phyloP scores from a whole-genome alignment of 2,888 invertebrate species.

The Plebejus melissa region DNA sequence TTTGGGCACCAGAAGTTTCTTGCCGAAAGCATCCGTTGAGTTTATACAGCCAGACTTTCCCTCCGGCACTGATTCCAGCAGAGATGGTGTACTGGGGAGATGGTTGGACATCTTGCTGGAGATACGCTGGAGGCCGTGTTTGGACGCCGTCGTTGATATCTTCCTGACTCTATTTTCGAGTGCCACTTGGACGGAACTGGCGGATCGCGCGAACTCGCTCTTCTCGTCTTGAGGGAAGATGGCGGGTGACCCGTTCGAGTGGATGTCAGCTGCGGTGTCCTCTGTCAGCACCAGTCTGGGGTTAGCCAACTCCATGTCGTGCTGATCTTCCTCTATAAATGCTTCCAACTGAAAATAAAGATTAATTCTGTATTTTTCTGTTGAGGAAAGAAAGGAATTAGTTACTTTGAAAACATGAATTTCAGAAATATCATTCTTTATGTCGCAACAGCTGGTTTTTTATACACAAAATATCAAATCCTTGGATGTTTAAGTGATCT shows the following conservation, averaged over 20 bases:
- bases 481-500: background rate
- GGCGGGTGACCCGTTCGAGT: conserved; percentile 61
- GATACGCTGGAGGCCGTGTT: conserved; percentile 78
- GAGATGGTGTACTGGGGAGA: conserved; percentile 81
- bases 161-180: conserved; percentile 61
- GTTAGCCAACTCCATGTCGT: conserved; percentile 42
- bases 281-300: conserved; percentile 56
- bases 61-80: conserved; percentile 85
- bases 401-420: background rate
- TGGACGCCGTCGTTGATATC: conserved; percentile 59
- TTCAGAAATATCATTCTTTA: too few relatives aligned
- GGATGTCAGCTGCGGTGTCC: conserved; percentile 48
- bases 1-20: conserved; percentile 60
- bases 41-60: conserved; percentile 64
- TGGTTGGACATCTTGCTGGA: conserved; percentile 77
- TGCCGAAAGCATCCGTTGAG: conserved; percentile 62
- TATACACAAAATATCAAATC: too few relatives aligned
- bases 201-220: conserved; percentile 80
- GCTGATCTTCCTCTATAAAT: conserved; percentile 61
- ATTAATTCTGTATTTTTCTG: background rate
- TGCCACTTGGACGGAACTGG: conserved; percentile 84
- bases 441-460: too few relatives aligned
- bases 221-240: conserved; percentile 53
- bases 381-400: background rate
- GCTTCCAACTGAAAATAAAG: conserved; percentile 53